Evolutionary conservation across 2,113 vertebrate species (phyloP), one percentile per base, ranked within the genome.

Genomic region (Prunella fulvescens): DNA sequence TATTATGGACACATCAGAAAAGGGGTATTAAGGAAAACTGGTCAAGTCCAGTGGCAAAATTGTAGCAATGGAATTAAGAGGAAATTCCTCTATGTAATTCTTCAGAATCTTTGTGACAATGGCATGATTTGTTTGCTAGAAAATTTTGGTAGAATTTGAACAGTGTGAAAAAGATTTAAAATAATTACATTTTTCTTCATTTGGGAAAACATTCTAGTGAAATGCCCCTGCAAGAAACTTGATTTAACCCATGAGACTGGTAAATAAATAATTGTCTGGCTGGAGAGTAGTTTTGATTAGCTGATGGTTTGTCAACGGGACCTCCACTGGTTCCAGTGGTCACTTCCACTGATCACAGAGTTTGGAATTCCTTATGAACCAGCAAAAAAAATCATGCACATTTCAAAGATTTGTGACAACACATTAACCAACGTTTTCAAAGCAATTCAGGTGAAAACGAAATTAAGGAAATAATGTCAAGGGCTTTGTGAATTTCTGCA

Each of bases 1-100:
- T 25, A 45, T 56, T 78, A 35, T 29, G 5, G 14, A 29, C 11
- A 58, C 20, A 62, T 56, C 19, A 65, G 22, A 80, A 93, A 58
- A 35, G 1, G 2, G 1, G 1, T 39, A 35, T 50, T 53, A 50
- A 3, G 65, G 40, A 90, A 82, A 80, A 69, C 0, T 39, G 4
- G 8, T 53, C 40, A 82, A 48, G 3, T 24, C 24, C 66, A 64
- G 31, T 13, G 5, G 20, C 10, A 92, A 65, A 77, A 45, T 4
- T 4, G 0, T 61, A 88, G 20, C 62, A 86, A 65, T 3, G 2
- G 9, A 54, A 70, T 35, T 6, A 86, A 62, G 12, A 72, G 80
- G 14, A 81, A 70, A 84, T 29, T 73, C 9, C 7, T 65, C 13
- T 37, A 31, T 2, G 5, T 3, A 6, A 1, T 72, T 80, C 39